Conservation (phyloP, 2,888 invertebrate species). For the Perdita meconis region DNA sequence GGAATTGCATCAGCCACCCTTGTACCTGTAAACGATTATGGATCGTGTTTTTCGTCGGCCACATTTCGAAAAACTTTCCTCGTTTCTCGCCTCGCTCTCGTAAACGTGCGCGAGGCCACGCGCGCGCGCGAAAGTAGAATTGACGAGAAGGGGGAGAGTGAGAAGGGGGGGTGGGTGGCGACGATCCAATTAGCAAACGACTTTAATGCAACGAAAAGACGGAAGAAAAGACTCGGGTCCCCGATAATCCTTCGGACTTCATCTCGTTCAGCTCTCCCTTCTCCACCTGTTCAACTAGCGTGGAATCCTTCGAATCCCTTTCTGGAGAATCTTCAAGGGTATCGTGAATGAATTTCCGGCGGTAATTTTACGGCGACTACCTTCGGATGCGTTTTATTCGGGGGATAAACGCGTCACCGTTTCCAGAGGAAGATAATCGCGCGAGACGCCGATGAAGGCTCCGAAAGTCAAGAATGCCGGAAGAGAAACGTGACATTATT, state of each 20-base stretch:
- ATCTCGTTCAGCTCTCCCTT: slow-evolving; percentile 49
- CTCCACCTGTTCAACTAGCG: slow-evolving; percentile 33
- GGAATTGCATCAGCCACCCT: background rate
- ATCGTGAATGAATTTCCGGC: slow-evolving; percentile 65
- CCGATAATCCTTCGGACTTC: slow-evolving; percentile 74
- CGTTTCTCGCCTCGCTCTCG: slow-evolving; percentile 32
- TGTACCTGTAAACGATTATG: slow-evolving; percentile 33
- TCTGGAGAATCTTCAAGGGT: slow-evolving; percentile 50
- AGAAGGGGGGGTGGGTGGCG: slow-evolving; percentile 55
- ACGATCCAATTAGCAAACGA: slow-evolving; percentile 79
- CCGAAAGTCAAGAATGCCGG: slow-evolving; percentile 19
- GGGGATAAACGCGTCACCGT: slow-evolving; percentile 62
- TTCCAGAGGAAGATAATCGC: slow-evolving; percentile 51
- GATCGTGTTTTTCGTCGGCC: slow-evolving; percentile 51
- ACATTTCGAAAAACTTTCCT: slow-evolving; percentile 29
- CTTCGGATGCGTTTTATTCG: slow-evolving; percentile 74
- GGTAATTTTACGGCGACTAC: slow-evolving; percentile 79
- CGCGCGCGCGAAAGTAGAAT: slow-evolving; percentile 36
- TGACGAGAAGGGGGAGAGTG: slow-evolving; percentile 46
- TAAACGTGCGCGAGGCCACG: background rate
- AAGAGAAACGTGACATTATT: slow-evolving; percentile 17
- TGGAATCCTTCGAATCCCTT: slow-evolving; percentile 56
- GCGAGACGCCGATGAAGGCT: slow-evolving; percentile 18
- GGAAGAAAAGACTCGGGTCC: slow-evolving; percentile 68
- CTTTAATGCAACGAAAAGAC: slow-evolving; percentile 72